Conservation (phyloP, 2,888 invertebrate species). For the Ryuthela nishihirai region DNA sequence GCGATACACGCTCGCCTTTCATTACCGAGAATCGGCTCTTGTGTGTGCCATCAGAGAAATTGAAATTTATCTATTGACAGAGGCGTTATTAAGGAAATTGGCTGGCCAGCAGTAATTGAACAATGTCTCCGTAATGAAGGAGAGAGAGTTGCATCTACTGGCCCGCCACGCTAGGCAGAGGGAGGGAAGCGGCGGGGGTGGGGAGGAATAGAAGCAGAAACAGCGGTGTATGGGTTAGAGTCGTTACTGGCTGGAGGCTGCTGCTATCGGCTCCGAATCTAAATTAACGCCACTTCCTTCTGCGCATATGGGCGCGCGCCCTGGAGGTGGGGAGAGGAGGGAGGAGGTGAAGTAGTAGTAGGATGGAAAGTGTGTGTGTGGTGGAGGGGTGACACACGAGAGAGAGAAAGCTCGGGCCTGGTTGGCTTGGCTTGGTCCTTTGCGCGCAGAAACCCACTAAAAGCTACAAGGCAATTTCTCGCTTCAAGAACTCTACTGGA, state of each 20-base stretch:
- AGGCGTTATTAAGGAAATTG: constrained; percentile 41
- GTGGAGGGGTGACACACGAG: no score
- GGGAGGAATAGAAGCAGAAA: neutral
- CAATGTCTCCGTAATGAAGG: constrained; percentile 16
- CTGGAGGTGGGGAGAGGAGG: no score
- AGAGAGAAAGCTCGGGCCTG: no score
- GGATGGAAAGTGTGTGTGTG: no score
- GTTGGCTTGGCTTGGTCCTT: no score
- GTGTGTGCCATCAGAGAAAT: constrained; percentile 38
- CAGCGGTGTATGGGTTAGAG: no score
- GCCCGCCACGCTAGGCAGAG: neutral
- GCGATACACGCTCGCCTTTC: constrained; percentile 33
- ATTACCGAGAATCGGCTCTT: constrained; percentile 18
- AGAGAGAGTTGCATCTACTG: neutral
- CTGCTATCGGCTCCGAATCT: constrained; percentile 29
- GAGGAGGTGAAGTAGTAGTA: no score
- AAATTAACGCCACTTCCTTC: constrained; percentile 29
- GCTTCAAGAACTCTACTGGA: constrained; percentile 36
- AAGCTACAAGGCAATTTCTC: constrained; percentile 40
- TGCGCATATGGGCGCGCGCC: no score
- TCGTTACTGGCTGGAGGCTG: no score
- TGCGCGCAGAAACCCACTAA: constrained; percentile 15
- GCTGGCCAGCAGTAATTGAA: constrained; percentile 38
- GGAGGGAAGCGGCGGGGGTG: neutral
- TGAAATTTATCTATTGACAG: constrained; percentile 41